Percentiles rank a stretch among this genome's conserved stretches.
phyloP scores from a whole-genome alignment of 2,888 invertebrate genomes.

The Conomelus anceps region DNA sequence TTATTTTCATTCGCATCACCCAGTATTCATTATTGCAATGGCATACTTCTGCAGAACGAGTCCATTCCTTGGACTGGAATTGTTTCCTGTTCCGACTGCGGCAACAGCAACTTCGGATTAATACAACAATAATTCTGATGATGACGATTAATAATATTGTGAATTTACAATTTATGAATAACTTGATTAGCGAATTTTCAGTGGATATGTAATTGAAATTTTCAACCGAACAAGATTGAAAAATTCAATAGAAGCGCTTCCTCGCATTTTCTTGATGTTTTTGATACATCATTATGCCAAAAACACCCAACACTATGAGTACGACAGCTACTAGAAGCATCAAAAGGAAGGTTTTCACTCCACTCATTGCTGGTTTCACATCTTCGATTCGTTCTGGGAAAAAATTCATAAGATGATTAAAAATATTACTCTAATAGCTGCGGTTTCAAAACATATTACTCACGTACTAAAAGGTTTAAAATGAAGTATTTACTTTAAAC shows the following conservation, averaged over 20 bases:
- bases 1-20: no score
- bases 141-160: not conserved
- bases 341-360: constrained; percentile 82
- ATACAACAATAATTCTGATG: not conserved
- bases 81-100: no score
- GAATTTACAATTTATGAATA: not conserved
- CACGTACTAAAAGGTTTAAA: no score
- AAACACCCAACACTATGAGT: constrained; percentile 72
- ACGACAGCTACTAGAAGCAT: constrained; percentile 78
- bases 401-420: constrained; percentile 15
- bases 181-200: not conserved
- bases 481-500: no score
- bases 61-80: no score
- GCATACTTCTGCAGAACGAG: no score
- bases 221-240: not conserved
- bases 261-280: constrained; percentile 83
- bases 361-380: constrained; percentile 78
- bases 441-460: constrained; percentile 12
- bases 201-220: not conserved
- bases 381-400: constrained; percentile 75
- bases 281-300: constrained; percentile 89
- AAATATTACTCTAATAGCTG: constrained; percentile 1
- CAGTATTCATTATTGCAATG: no score
- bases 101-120: not conserved
- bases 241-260: constrained; percentile 71